Base-by-base conservation (phyloP, 2,797 vertebrate species). In the Coreius guichenoti region DNA sequence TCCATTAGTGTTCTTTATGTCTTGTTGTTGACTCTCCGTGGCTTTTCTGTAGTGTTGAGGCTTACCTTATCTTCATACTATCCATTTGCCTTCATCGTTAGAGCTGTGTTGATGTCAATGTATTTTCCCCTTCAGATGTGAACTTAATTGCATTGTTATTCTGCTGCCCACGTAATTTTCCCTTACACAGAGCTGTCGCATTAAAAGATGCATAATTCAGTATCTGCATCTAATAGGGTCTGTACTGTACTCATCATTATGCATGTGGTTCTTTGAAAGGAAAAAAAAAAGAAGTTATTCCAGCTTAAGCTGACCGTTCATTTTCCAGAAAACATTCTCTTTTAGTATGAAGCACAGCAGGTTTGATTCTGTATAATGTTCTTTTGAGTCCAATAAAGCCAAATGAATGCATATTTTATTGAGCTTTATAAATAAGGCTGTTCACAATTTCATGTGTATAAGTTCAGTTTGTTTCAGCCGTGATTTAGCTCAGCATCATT, bases 141-240 rank as follows among this genome's bases (percentile, higher is more conserved):
- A 68, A 85, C 39, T 45, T 72, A 79, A 85, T 79, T 80, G 83
- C 76, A 47, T 63, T 85, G 76, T 61, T 85, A 58, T 68, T 80
- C 51, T 61, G 75, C 39, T 33, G 82, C 47, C 63, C 56, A 45
- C 12, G 13, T 61, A 49, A 23, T 58, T 70, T 79, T 69, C 51
- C 39, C 39, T 72, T 49, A 84, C 65, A 72, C 65, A 33, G 63
- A 69, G 63, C 73, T 76, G 63, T 69, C n/a, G 9, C 65, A 61
- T 79, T 61, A 61, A 78, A 78, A 72, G 36, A 79, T 79, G 75
- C 83, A 80, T 61, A 72, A 72, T 79, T 84, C 76, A 68, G 63
- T 63, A 85, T 72, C 74, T 84, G 82, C 82, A 69, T 69, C 39
- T 72, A 85, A 85, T 80, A 51, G n/a, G 49, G 74, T 69, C 61